These are phyloP conservation scores for Camelus bactrianus DNA, from an alignment of 2,113 vertebrate genomes.

Conservation along the genomic window DNA sequence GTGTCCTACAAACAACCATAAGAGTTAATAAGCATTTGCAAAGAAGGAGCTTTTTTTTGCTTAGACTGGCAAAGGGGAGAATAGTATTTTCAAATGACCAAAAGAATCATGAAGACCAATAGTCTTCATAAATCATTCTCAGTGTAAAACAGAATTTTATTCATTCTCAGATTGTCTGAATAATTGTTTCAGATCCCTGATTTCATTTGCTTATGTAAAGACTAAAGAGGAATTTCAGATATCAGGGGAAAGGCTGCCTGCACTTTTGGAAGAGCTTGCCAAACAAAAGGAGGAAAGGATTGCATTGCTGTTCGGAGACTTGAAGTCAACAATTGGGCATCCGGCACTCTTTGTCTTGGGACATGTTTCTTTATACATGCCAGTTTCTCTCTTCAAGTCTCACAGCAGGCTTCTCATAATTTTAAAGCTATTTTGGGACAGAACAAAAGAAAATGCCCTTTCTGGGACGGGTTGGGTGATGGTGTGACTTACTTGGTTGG, in stretches of 20 bases:
- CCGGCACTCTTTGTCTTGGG: neutral
- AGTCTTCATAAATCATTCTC: neutral
- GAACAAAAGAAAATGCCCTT: conserved; percentile 49
- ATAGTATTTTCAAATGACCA: neutral
- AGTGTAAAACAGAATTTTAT: neutral
- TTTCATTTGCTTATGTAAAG: conserved; percentile 2
- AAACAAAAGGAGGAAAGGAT: neutral
- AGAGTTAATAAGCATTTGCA: neutral
- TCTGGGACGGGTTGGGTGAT: neutral
- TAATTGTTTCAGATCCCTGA: neutral
- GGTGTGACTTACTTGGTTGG: neutral
- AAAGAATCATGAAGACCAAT: conserved; percentile 5
- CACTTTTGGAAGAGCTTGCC: neutral
- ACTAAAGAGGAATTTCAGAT: neutral
- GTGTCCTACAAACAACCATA: neutral
- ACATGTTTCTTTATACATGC: conserved; percentile 13
- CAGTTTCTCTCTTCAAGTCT: conserved; percentile 26
- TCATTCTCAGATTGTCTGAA: neutral
- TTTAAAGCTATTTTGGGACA: conserved; percentile 22
- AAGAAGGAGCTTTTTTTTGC: neutral
- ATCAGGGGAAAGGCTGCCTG: neutral
- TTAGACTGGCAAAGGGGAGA: conserved; percentile 1
- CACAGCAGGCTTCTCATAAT: conserved; percentile 53
- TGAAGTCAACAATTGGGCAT: neutral
- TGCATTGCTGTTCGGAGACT: neutral